These are phyloP conservation scores for Seira sanloemensis DNA, from an alignment of 2,888 invertebrate species.

Conservation along the genomic window DNA sequence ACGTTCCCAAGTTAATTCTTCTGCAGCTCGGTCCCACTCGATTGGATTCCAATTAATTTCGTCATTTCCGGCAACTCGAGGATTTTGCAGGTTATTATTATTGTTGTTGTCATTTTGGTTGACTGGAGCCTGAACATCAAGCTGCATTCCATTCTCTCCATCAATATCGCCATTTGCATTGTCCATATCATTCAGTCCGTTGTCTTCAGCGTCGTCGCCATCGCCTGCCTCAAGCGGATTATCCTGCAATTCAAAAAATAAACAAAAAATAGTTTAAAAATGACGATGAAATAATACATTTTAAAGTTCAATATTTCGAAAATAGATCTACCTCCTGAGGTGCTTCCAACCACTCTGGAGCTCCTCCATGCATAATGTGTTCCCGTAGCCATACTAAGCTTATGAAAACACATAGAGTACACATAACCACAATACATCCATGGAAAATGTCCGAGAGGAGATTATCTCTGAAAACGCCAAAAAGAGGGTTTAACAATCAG, in stretches of 20 bases:
- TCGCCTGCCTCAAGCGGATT: conserved; percentile 69
- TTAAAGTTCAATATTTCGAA: too few species aligned
- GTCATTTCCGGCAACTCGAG: conserved; percentile 76
- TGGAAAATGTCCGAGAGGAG: conserved; percentile 95
- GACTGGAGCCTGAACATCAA: conserved; percentile 56
- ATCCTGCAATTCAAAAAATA: too few species aligned
- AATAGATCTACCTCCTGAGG: conserved; percentile 67
- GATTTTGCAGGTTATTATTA: conserved; percentile 65
- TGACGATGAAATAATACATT: too few species aligned
- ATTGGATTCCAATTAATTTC: conserved; percentile 98
- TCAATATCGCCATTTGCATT: conserved; percentile 57
- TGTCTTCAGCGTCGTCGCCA: conserved; percentile 72
- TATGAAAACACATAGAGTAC: conserved; percentile 96
- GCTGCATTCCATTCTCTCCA: conserved; percentile 58
- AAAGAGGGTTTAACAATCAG: too few species aligned
- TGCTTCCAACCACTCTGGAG: conserved; percentile 94
- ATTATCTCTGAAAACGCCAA: conserved; percentile 80
- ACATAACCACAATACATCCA: conserved; percentile 97
- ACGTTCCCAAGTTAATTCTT: conserved; percentile 98
- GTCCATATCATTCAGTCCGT: conserved; percentile 63
- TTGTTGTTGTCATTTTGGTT: conserved; percentile 67
- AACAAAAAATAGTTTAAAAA: too few species aligned
- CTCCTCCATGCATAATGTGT: conserved; percentile 97
- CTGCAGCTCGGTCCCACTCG: conserved; percentile 98
- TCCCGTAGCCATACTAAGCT: conserved; percentile 98